These are phyloP conservation scores for Cololabis saira DNA, from an alignment of 2,113 vertebrate species.

Conservation along the genomic window DNA sequence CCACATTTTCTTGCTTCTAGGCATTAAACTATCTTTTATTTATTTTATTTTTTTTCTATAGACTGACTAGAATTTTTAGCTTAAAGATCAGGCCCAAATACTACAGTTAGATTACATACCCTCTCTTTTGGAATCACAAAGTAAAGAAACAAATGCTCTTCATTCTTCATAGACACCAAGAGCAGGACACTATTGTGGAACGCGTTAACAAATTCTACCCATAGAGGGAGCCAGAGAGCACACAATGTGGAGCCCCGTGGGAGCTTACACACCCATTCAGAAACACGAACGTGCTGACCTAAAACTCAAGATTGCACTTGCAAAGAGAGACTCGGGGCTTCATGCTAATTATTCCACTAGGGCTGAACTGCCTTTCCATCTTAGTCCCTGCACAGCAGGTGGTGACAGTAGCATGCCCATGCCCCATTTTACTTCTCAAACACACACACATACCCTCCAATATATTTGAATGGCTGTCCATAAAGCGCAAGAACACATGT, in stretches of 20 bases:
- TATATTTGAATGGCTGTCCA: constrained; percentile 18
- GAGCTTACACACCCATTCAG: constrained; percentile 62
- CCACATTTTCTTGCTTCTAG: not conserved
- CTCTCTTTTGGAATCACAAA: not conserved
- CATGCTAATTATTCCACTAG: constrained; percentile 46
- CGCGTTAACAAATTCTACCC: constrained; percentile 45
- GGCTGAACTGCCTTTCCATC: constrained; percentile 24
- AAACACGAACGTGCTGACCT: constrained; percentile 39
- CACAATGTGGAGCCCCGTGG: constrained; percentile 48
- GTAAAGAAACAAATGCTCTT: no score
- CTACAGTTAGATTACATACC: not conserved
- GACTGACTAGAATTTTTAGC: not conserved
- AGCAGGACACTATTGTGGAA: not conserved
- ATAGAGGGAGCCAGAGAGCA: constrained; percentile 76
- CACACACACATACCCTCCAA: not conserved
- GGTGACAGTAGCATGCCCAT: constrained; percentile 6
- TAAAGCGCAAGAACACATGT: constrained; percentile 24
- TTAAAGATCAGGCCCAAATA: not conserved
- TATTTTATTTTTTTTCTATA: no score
- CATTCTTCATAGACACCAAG: not conserved
- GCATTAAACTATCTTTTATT: not conserved
- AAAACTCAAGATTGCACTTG: constrained; percentile 29
- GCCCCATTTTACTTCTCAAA: constrained; percentile 3
- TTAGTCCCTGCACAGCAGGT: constrained; percentile 11
- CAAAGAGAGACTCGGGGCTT: constrained; percentile 31